Percentiles rank a stretch among this genome's conserved stretches.
Evolutionary conservation across 2,113 vertebrate species (phyloP).

Genomic region (Gavialis gangeticus): DNA sequence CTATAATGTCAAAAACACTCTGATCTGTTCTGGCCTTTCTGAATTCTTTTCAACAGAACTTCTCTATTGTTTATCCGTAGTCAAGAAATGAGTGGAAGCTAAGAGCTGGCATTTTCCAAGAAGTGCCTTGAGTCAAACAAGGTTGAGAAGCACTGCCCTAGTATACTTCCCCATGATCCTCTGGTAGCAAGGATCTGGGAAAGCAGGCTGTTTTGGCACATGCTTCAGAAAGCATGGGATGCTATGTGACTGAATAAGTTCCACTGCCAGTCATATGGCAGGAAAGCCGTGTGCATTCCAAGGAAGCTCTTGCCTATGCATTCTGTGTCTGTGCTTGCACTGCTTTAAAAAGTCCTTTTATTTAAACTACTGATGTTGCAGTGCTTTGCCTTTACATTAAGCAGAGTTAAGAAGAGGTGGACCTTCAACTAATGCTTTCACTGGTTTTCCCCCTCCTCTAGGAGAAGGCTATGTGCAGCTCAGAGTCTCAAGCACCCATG

Average conservation of each 20-base stretch:
- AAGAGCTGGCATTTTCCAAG: no score
- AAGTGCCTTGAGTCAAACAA: no score
- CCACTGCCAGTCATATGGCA: neutral
- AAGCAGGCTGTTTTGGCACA: neutral
- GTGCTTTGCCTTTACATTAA: neutral
- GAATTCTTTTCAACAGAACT: no score
- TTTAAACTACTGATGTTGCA: conserved; percentile 3
- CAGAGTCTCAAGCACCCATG: conserved; percentile 9
- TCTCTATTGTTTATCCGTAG: no score
- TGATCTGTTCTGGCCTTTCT: no score
- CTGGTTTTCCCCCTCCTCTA: conserved; percentile 24
- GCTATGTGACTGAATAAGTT: conserved; percentile 6
- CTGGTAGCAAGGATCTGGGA: neutral
- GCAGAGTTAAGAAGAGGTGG: neutral
- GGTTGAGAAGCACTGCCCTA: no score
- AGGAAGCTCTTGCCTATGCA: neutral
- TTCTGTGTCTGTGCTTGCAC: neutral
- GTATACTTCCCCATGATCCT: neutral
- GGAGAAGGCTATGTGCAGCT: conserved; percentile 37
- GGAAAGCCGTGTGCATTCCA: neutral
- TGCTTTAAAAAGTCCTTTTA: conserved; percentile 23
- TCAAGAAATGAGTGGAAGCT: no score
- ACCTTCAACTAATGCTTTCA: neutral
- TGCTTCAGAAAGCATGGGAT: neutral
- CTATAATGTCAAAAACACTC: no score